Evolutionary conservation across 2,797 vertebrate species (phyloP), one percentile per base, ranked within the genome.

Genomic region (Carapus acus): DNA sequence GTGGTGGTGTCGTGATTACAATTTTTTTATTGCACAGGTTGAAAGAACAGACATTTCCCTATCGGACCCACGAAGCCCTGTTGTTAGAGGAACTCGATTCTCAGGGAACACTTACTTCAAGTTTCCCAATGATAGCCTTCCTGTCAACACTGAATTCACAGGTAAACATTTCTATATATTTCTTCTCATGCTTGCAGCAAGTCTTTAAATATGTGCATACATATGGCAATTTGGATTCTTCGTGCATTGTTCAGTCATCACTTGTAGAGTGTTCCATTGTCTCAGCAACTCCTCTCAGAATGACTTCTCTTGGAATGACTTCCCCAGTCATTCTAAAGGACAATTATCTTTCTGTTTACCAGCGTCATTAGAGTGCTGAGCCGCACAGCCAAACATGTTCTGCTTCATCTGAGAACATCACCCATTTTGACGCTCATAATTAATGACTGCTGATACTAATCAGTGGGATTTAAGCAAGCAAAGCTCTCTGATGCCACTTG

Each of bases 21-120:
- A 44, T 7, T 21, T 7, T 49, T 7, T 21, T 43, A 21, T 52
- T 53, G 61, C 71, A 33, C 18, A 87, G 85, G 77, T 97, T 64
- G 93, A 97, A 73, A 89, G 92, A 63, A 90, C 83, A 23, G 90
- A 91, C 42, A 59, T 88, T 2, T 93, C 93, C 38, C 80, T 94
- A 18, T 85, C 89, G 20, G 82, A 89, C 31, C 74, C 86, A 2
- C 62, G 14, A 41, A 65, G 77, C 50, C 73, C 71, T 45, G 80
- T 90, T 69, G 74, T 76, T 36, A 91, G 88, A 83, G 91, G 92
- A 44, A 84, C 85, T 39, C 89, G 85, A 72, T 97, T 96, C 66
- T 65, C 83, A 7, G 93, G 94, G 61, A 87, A 88, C 50, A 85
- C 90, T 17, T 93, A 91, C 73, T 90, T 86, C 64, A 87, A 69